Evolutionary conservation across 2,113 vertebrate species (phyloP).

Genomic region (Pygoscelis adeliae): DNA sequence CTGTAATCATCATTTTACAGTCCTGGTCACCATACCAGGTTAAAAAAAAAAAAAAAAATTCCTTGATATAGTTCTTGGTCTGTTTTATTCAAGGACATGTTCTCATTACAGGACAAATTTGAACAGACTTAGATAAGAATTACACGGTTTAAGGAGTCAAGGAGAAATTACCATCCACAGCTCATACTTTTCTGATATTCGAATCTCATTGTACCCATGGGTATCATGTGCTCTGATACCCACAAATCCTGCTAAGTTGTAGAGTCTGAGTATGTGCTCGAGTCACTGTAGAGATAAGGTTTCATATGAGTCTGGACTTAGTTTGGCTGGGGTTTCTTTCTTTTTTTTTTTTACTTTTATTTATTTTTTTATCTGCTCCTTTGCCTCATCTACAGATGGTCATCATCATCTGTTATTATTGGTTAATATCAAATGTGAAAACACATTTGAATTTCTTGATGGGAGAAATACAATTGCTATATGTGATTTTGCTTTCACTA

Average conservation of each 20-base stretch:
- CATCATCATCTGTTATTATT: not conserved
- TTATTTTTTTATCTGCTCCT: not conserved
- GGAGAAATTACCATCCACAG: not conserved
- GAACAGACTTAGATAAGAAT: not conserved
- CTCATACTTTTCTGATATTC: not conserved
- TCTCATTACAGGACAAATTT: not conserved
- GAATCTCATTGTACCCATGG: fast-evolving
- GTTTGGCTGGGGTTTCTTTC: not conserved
- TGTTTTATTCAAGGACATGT: not conserved
- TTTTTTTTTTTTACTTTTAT: too few relatives aligned
- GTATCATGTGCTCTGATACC: not conserved
- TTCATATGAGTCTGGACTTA: not conserved
- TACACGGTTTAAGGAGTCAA: not conserved
- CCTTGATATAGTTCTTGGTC: not conserved
- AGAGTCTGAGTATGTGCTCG: fast-evolving
- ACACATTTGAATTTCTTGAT: not conserved
- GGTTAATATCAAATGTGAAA: not conserved
- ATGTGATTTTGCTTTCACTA: not conserved
- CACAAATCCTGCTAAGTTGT: not conserved
- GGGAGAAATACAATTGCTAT: not conserved
- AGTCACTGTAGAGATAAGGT: not conserved
- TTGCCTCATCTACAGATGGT: not conserved
- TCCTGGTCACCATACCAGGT: not conserved
- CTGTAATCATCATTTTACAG: not conserved
- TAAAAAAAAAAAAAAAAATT: not conserved